Base-by-base conservation (phyloP, 2,888 invertebrate species). In the Archaeoteleia sp. region DNA sequence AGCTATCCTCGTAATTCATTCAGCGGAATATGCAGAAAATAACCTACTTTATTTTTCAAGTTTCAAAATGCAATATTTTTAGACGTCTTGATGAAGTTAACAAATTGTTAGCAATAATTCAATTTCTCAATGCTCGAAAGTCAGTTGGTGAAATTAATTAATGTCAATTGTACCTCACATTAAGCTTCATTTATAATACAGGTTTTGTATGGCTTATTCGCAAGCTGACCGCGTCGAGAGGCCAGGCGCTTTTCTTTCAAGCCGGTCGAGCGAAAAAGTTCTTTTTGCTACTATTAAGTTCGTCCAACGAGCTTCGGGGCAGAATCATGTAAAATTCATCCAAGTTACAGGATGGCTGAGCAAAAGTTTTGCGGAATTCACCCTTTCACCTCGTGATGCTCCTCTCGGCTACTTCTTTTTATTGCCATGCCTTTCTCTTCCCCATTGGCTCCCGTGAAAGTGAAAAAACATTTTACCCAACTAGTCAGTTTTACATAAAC, bases 281-380 rank as follows among this genome's bases (percentile, higher is more conserved):
- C 75, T 79, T 78, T 78, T 79, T 72, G 71, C 71, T 43, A 70
- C 76, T 72, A 78, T 79, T 77, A 79, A 78, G 77, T 78, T 72
- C 49, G 63, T 60, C 63, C 69, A 70, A 57, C 55, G 67, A 63
- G 70, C 53, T 61, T 70, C 53, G 48, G 63, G 63, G 71, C 60
- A 73, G 73, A 77, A 80, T 80, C 80, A 81, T 81, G 81, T 78
- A 78, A 80, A 78, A 81, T 80, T 80, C 80, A 81, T 81, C 72
- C 68, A 60, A 71, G 74, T 76, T 74, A 72, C 73, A 45, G 66
- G 63, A 54, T 60, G 63, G 53, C 63, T 53, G 58, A 40, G 45
- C 45, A 45, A 51, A 69, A 75, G 71, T 77, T 74, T 73, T 54
- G 73, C 67, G 61, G 69, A 75, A 74, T 75, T 73, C 71, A 71